Base-by-base conservation (phyloP, 2,888 invertebrate genomes). In the Galerucella nymphaeae region DNA sequence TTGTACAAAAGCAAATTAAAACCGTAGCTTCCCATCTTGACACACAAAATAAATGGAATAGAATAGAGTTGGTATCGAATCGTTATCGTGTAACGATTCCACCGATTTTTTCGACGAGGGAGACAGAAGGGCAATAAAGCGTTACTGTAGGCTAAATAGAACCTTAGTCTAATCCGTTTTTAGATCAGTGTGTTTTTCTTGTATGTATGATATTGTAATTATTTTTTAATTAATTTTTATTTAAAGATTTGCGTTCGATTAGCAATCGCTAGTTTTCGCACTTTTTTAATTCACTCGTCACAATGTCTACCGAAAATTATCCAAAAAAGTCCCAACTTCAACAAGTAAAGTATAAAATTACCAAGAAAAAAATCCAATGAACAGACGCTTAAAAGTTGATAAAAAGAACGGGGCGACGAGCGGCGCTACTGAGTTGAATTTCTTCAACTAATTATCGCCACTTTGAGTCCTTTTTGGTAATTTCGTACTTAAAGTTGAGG, bases 81-180 rank as follows among this genome's bases (percentile, higher is more conserved):
- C 79, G 77, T 82, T 81, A 81, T 81, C 79, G 80, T 82, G 73
- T 82, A 81, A 81, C 72, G 81, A 77, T 76, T 61, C 68, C 69
- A 67, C 76, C 78, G 64, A 66, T 76, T 76, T 77, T 61, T 55
- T 72, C 42, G 67, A 75, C 77, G 77, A 77, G 76, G 77, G 77
- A 74, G 77, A 78, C 80, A 80, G 81, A 81, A 83, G 83, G 83
- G 84, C 84, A 84, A 84, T 84, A 84, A 84, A 80, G 80, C 75
- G 72, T 80, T 80, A 79, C 75, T 80, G 80, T 84, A 84, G 82
- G 81, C 82, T 84, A 82, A 82, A 78, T 82, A 83, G 83, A 77
- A 78, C 73, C 73, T 80, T 83, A 83, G 82, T 80, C 80, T 80
- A 80, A 82, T 78, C 79, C 80, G 80, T 82, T 83, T 82, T 82